phyloP scores from a whole-genome alignment of 2,888 invertebrate genomes.

The Malthinus seriepunctatus region DNA sequence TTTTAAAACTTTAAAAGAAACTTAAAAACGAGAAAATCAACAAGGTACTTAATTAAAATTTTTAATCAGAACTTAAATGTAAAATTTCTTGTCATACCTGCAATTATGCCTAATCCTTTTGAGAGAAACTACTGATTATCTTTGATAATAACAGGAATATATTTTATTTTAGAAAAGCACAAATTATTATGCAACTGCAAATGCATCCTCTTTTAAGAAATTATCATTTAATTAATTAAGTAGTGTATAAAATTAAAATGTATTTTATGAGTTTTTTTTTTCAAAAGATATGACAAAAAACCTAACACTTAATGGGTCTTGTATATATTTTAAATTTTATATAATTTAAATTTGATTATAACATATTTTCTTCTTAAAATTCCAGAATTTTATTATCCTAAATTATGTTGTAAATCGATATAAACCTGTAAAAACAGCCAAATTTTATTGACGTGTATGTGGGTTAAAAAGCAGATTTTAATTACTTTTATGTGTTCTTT shows the following conservation, averaged over 20 bases:
- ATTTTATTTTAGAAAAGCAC: too few relatives aligned
- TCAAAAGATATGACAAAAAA: background rate
- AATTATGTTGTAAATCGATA: slow-evolving; percentile 1
- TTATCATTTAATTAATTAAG: too few relatives aligned
- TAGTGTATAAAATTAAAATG: too few relatives aligned
- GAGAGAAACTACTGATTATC: too few relatives aligned
- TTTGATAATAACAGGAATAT: too few relatives aligned
- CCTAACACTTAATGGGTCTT: background rate
- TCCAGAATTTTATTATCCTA: slow-evolving; percentile 1
- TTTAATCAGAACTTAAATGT: background rate
- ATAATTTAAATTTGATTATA: slow-evolving; percentile 4
- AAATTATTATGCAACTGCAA: too few relatives aligned
- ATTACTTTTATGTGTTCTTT: background rate
- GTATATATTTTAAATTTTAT: background rate
- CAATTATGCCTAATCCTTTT: background rate
- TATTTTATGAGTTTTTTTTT: too few relatives aligned
- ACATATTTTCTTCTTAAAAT: background rate
- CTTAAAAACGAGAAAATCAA: too few relatives aligned
- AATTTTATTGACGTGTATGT: slow-evolving; percentile 1
- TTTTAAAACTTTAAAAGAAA: too few relatives aligned
- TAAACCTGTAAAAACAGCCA: slow-evolving; percentile 1
- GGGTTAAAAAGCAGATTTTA: slow-evolving; percentile 1
- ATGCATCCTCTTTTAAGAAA: too few relatives aligned
- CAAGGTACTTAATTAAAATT: too few relatives aligned
- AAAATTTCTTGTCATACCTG: background rate